Evolutionary conservation across 2,797 vertebrate species (phyloP), one percentile per base, ranked within the genome.

Genomic region (Arvicola amphibius): DNA sequence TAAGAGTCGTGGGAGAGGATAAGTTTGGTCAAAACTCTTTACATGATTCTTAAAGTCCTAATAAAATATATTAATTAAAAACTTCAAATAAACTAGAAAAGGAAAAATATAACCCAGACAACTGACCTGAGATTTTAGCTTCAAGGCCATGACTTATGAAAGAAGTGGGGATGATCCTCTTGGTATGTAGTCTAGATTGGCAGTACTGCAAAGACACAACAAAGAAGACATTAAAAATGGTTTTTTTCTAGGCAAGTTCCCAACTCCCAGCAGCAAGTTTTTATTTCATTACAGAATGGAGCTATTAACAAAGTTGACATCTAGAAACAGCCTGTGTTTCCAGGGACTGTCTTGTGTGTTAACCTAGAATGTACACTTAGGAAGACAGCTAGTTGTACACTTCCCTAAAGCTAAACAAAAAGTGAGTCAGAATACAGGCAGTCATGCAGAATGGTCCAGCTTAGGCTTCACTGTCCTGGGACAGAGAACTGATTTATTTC

Each of bases 261-360:
- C 88, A 92, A 17, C 32, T 85, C 59, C 63, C 32, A 77, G 46
- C 59, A 73, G 13, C 8, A 81, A 29, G 17, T 19, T 67, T 34
- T 48, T 85, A 25, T 71, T 90, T 94, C 61, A 56, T 80, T 73
- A 43, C 11, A 40, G 73, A 95, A 69, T 40, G 74, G 27, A 25
- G 61, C 37, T 53, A 53, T 69, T 73, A 83, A 87, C 69, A 73
- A 27, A 78, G 76, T 0, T 37, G 76, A 53, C 53, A 43, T 53
- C 23, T 40, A 77, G 27, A 17, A 63, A 71, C 56, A 56, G 48
- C 46, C 19, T 0, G 2, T 59, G 73, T 95, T 56, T 6, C 63
- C 74, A 48, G 46, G 59, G n/a, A 53, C 46, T 27, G 23, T 40
- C 11, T 17, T 34, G 12, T 7, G 11, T 77, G 34, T 73, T 90